Evolutionary conservation across 2,113 vertebrate species (phyloP).

Genomic region (Donacobius atricapilla): DNA sequence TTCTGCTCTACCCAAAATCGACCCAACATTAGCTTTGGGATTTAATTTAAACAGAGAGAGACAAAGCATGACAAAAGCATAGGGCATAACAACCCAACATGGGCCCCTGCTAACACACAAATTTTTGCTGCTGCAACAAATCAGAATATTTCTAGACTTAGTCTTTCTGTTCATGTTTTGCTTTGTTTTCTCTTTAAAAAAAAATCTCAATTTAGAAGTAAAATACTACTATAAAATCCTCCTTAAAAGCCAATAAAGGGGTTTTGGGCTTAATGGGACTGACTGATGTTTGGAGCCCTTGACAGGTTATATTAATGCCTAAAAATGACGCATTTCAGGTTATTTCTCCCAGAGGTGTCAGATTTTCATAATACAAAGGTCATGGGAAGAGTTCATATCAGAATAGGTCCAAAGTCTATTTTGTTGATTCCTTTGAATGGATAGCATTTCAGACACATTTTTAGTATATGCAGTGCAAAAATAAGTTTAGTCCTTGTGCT

Average conservation of each 20-base stretch:
- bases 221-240: not conserved
- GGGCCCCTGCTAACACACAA: not conserved
- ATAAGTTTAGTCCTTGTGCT: not conserved
- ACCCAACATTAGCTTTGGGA: not conserved
- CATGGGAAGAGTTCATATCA: not conserved
- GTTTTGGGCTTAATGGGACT: not conserved
- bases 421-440: not conserved
- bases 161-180: not conserved
- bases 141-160: not conserved
- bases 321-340: not conserved
- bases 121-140: not conserved
- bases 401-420: not conserved
- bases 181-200: not conserved
- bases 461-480: not conserved
- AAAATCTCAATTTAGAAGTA: not conserved
- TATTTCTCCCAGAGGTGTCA: not conserved
- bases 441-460: not conserved
- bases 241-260: not conserved
- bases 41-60: conserved; percentile 28
- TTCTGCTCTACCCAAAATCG: not conserved
- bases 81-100: not conserved
- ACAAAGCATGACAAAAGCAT: conserved; percentile 40
- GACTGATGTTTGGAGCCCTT: not conserved
- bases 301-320: not conserved
- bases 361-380: not conserved